A percentile compares a stretch with the other conserved stretches of the same genome.
Evolutionary conservation across 2,888 invertebrate species (phyloP).

Genomic region (Thymelicus sylvestris): DNA sequence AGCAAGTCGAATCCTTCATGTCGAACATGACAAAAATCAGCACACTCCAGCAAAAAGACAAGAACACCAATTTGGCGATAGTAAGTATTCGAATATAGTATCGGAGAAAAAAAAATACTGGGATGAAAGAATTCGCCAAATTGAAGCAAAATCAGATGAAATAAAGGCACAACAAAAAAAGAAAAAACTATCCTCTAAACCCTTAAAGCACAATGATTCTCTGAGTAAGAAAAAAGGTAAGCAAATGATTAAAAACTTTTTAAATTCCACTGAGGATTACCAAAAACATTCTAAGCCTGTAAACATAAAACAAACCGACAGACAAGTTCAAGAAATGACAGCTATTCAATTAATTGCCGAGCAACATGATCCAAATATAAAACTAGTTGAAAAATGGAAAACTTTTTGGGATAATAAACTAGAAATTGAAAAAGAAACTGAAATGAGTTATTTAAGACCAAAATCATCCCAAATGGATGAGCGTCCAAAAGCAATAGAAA

Average conservation of each 20-base stretch:
- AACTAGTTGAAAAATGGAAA: constrained; percentile 74
- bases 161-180: constrained; percentile 61
- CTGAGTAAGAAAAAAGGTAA: constrained; percentile 74
- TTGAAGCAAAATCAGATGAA: constrained; percentile 73
- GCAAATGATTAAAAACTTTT: constrained; percentile 70
- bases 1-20: constrained; percentile 79
- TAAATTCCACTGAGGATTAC: constrained; percentile 56
- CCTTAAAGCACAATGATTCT: constrained; percentile 72
- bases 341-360: constrained; percentile 41
- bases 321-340: constrained; percentile 40
- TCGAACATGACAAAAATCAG: constrained; percentile 45
- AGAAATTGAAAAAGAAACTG: constrained; percentile 57
- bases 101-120: constrained; percentile 79
- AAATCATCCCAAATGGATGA: constrained; percentile 46
- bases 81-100: constrained; percentile 65
- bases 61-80: constrained; percentile 64
- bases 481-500: constrained; percentile 1
- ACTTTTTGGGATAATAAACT: constrained; percentile 76
- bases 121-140: constrained; percentile 78
- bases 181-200: constrained; percentile 61
- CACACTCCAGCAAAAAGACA: constrained; percentile 44
- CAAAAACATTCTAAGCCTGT: constrained; percentile 47
- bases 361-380: constrained; percentile 49
- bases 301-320: constrained; percentile 39
- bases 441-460: constrained; percentile 44